phyloP scores from a whole-genome alignment of 2,797 vertebrate genomes.

The Harpagifer antarcticus region DNA sequence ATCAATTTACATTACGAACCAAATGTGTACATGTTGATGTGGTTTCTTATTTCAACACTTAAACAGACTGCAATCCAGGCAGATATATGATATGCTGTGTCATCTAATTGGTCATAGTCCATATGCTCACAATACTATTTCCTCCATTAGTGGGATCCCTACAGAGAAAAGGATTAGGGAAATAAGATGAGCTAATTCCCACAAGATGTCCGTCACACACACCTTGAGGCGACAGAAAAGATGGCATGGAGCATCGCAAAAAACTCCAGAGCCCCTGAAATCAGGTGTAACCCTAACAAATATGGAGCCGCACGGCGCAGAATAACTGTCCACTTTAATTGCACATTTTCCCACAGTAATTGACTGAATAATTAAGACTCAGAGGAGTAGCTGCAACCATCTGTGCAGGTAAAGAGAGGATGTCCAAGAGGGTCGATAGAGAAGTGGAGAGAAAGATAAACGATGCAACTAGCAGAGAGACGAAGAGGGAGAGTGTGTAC shows the following conservation, averaged over 20 bases:
- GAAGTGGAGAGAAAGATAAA: constrained; percentile 28
- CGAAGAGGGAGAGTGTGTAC: constrained; percentile 12
- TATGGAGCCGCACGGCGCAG: constrained; percentile 62
- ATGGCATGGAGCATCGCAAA: constrained; percentile 35
- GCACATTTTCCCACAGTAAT: constrained; percentile 85
- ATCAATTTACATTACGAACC: constrained; percentile 46
- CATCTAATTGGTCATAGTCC: constrained; percentile 51
- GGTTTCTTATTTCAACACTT: constrained; percentile 32
- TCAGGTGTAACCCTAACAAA: constrained; percentile 83
- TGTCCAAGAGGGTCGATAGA: constrained; percentile 50
- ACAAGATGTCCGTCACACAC: constrained; percentile 49
- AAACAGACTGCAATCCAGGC: constrained; percentile 16
- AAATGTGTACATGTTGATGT: background rate
- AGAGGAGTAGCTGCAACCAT: constrained; percentile 83
- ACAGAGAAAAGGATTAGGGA: constrained; percentile 50
- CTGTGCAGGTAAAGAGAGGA: constrained; percentile 78
- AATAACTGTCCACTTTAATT: constrained; percentile 82
- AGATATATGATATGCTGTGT: constrained; percentile 10
- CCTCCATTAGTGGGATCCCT: constrained; percentile 56
- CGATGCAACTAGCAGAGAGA: constrained; percentile 1
- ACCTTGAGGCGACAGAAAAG: constrained; percentile 57
- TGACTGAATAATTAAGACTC: constrained; percentile 87
- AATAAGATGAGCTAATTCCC: constrained; percentile 67
- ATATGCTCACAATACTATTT: constrained; percentile 57
- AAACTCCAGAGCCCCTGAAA: constrained; percentile 61